These are phyloP conservation scores for Cetonia aurata DNA, from an alignment of 2,888 invertebrate species.

Conservation along the genomic window DNA sequence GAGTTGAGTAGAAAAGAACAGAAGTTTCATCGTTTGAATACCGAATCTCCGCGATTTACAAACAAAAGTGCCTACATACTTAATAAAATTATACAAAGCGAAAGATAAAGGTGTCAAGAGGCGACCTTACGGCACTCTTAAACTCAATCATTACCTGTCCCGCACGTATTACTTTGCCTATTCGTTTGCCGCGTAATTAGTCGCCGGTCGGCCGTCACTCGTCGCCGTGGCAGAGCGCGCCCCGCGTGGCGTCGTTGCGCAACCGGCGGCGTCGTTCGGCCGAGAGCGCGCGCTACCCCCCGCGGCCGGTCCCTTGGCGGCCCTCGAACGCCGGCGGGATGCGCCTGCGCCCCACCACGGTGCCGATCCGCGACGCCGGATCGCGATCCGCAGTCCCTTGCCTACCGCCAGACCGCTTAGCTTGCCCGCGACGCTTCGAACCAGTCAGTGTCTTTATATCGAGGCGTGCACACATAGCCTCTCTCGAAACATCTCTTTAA, in stretches of 20 bases:
- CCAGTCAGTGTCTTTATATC: slow-evolving; percentile 66
- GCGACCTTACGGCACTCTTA: too few species aligned
- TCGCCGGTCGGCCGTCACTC: slow-evolving; percentile 59
- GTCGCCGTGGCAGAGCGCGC: slow-evolving; percentile 66
- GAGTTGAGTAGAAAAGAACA: too few species aligned
- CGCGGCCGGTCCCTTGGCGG: slow-evolving; percentile 48
- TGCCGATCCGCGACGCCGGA: slow-evolving; percentile 60
- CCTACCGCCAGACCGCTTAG: slow-evolving; percentile 68
- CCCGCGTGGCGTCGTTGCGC: slow-evolving; percentile 61
- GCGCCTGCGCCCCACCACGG: slow-evolving; percentile 49
- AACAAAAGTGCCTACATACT: too few species aligned
- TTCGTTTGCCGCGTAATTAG: not conserved
- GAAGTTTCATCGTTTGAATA: too few species aligned
- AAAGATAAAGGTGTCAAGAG: too few species aligned
- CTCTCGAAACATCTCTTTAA: slow-evolving; percentile 39
- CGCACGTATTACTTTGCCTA: too few species aligned
- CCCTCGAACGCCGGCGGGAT: slow-evolving; percentile 13
- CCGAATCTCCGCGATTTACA: too few species aligned
- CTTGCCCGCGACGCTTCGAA: slow-evolving; percentile 67
- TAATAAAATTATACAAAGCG: too few species aligned
- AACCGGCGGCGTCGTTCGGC: slow-evolving; percentile 54
- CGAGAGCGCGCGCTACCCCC: slow-evolving; percentile 46
- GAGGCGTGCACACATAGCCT: slow-evolving; percentile 63
- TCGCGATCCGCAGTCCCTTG: slow-evolving; percentile 67
- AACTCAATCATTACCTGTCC: too few species aligned